Base-by-base conservation (phyloP, 2,888 invertebrate genomes). In the Athrips mouffetella region DNA sequence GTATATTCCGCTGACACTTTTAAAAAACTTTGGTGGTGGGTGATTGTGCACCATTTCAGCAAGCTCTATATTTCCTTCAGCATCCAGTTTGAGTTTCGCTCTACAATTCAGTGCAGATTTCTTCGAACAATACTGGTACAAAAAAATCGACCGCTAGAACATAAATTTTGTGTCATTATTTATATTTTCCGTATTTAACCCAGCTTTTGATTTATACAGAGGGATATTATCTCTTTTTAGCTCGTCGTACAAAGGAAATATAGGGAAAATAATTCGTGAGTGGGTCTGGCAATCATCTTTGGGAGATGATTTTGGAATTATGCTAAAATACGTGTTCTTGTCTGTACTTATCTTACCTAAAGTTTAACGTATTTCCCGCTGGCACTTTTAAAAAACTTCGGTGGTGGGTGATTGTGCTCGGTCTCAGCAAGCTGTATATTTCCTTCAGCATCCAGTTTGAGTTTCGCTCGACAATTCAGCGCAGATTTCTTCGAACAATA, bases 381-480 rank as follows among this genome's bases (percentile, higher is more conserved):
- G 13, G 11, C 7, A 2, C 47, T 42, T 25, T 40, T 57, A 16
- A 39, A 10, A n/a, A 53, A 53, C 29, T 49, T 47, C 3, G 58
- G 58, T 2, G 59, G 58, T 1, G 51, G 48, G 27, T 58, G 59
- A 23, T 55, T 56, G 35, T 60, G 59, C 1, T 45, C 21, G 3
- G 44, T 48, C 5, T 53, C 49, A 5, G 45, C 49, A 5, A 30
- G 51, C 13, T 40, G 35, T 5, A 60, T 50, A 18, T 13, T 21
- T 7, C 52, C 54, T 6, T 53, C 2, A 7, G 44, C n/a, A 47
- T 59, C 46, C 21, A 67, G 37, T 29, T 33, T 67, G 18, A 63
- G 52, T 15, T 41, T 57, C 0, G 57, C 62, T 31, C 51, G 63
- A 45, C 64, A 67, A 47, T 16, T 51, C 46, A 25, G 10, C 1